Evolutionary conservation across 2,888 invertebrate genomes (phyloP).

Genomic region (Pachydiplax longipennis): DNA sequence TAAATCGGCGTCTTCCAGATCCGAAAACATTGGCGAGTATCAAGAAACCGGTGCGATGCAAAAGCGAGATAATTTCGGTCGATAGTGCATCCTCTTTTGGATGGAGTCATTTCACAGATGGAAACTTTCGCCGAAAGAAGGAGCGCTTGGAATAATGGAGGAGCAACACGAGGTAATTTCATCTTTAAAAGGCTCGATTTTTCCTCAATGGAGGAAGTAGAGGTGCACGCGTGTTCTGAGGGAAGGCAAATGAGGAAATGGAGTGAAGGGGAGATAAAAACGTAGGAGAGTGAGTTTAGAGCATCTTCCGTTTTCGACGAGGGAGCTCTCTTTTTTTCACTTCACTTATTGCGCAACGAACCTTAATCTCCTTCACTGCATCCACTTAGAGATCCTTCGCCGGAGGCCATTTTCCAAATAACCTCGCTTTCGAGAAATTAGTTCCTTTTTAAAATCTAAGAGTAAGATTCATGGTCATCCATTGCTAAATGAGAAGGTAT

Average conservation of each 20-base stretch:
- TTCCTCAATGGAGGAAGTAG: conserved; percentile 20
- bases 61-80: too few relatives aligned
- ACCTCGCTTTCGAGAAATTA: too few relatives aligned
- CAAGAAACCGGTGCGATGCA: too few relatives aligned
- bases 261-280: background rate
- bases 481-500: too few relatives aligned
- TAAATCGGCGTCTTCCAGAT: too few relatives aligned
- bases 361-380: background rate
- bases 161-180: background rate
- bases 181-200: background rate
- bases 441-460: too few relatives aligned
- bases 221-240: conserved; percentile 18
- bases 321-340: background rate
- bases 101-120: conserved; percentile 45
- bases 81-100: conserved; percentile 44
- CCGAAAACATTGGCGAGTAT: too few relatives aligned
- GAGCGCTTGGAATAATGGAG: too few relatives aligned
- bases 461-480: too few relatives aligned
- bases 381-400: too few relatives aligned
- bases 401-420: too few relatives aligned
- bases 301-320: background rate
- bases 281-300: background rate
- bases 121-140: background rate
- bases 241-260: conserved; percentile 24
- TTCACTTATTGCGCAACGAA: background rate